Evolutionary conservation across 2,113 vertebrate species (phyloP), one percentile per base, ranked within the genome.

Genomic region (Stigmatopora nigra): DNA sequence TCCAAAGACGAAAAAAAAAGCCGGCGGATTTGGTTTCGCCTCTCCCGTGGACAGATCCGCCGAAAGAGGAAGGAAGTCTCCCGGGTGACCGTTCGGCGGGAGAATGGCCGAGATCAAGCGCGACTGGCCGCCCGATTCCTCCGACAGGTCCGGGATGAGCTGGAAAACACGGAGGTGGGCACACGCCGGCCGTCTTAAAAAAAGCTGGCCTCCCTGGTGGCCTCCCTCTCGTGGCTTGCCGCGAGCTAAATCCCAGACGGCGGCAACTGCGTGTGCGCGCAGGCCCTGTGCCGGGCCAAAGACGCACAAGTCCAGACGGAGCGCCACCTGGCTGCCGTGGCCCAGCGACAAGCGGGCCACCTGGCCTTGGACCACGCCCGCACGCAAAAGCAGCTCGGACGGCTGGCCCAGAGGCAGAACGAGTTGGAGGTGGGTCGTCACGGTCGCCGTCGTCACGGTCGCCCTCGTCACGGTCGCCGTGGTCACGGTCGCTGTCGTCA

Each of bases 231-330:
- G n/a, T n/a, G n/a, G n/a, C n/a, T n/a, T n/a, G n/a, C 25, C 25
- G 3, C 25, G 25, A 0, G 38, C 7, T 7, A 41, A 41, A 41
- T 3, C 9, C 38, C 5, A 3, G 13, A 31, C 6, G 25, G 22
- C 25, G 16, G 9, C 7, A 11, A 3, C 2, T 1, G 17, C 25
- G 22, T 5, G 14, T 9, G n/a, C 20, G 59, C 58, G 25, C 9
- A 99, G 97, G 90, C 87, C 81, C 89, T 99, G 73, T 89, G 79
- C 71, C 94, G 82, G 76, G 94, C 93, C 61, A 92, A 89, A 68
- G 90, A 93, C 53, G 90, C 85, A 76, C 38, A 61, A 61, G 41
- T 41, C 1, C 38, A 61, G 2, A 8, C 20, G 31, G 59, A 45
- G 59, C 22, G 2, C 48, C 94, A 98, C 81, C 92, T 98, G 64